Conservation (phyloP, 2,797 vertebrate genomes). For the Hyperoplus immaculatus region DNA sequence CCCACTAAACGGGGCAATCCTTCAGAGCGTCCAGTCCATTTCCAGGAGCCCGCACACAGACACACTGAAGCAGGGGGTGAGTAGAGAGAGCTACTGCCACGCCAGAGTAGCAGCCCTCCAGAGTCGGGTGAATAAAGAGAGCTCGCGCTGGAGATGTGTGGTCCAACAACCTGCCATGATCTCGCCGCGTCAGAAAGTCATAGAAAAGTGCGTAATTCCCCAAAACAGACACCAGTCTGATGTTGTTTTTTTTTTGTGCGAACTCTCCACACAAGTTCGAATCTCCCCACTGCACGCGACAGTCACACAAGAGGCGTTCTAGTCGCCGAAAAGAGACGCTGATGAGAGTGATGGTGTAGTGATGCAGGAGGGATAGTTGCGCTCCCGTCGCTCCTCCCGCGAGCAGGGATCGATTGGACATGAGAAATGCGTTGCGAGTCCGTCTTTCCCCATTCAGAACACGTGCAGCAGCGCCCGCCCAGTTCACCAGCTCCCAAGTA, state of each 20-base stretch:
- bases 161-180: slow-evolving; percentile 61
- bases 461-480: slow-evolving; percentile 86
- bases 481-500: slow-evolving; percentile 75
- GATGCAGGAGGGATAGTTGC: slow-evolving; percentile 83
- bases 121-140: slow-evolving; percentile 51
- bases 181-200: slow-evolving; percentile 71
- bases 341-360: slow-evolving; percentile 70
- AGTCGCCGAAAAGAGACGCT: slow-evolving; percentile 72
- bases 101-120: slow-evolving; percentile 43
- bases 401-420: slow-evolving; percentile 87
- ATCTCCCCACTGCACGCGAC: slow-evolving; percentile 24
- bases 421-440: slow-evolving; percentile 81
- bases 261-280: slow-evolving; percentile 73
- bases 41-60: slow-evolving; percentile 47
- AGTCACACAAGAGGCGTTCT: slow-evolving; percentile 54
- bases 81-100: slow-evolving; percentile 37
- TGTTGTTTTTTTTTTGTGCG: slow-evolving; percentile 37
- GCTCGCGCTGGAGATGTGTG: slow-evolving; percentile 41
- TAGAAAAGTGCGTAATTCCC: slow-evolving; percentile 79
- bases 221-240: slow-evolving; percentile 48
- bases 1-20: slow-evolving; percentile 61
- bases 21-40: slow-evolving; percentile 63
- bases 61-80: slow-evolving; percentile 23
- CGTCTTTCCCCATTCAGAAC: slow-evolving; percentile 85
- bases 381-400: slow-evolving; percentile 80